Conservation (phyloP, 2,888 invertebrate species). For the Mesochorus sp. region DNA sequence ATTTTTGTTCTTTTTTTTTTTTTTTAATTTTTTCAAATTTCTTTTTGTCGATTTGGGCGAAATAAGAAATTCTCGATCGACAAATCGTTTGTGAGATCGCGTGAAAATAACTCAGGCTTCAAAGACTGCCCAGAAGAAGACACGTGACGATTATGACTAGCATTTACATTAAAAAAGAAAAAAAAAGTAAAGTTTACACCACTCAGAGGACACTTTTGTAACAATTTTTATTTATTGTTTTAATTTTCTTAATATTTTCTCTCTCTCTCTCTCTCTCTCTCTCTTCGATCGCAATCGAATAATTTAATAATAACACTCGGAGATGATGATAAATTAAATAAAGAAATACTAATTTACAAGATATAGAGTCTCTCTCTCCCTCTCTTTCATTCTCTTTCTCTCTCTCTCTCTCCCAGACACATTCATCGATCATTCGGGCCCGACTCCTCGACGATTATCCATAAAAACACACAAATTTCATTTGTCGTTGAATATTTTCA, state of each 20-base stretch:
- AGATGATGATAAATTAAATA: constrained; percentile 62
- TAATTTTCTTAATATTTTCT: constrained; percentile 2
- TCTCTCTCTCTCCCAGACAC: constrained; percentile 1
- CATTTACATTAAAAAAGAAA: constrained; percentile 72
- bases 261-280: neutral
- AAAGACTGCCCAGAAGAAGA: constrained; percentile 65
- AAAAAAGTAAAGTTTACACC: constrained; percentile 7
- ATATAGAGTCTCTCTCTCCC: constrained; percentile 46
- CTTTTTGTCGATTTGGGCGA: too few relatives aligned
- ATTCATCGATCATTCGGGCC: constrained; percentile 10
- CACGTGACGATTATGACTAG: constrained; percentile 76
- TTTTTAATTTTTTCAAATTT: too few relatives aligned
- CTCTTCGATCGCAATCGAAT: constrained; percentile 48
- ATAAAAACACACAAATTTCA: too few relatives aligned
- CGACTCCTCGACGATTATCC: constrained; percentile 21
- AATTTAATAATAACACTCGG: constrained; percentile 56
- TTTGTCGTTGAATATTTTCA: too few relatives aligned
- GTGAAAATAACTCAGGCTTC: too few relatives aligned
- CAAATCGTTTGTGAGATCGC: constrained; percentile 48
- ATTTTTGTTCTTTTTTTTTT: too few relatives aligned
- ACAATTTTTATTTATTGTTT: constrained; percentile 2
- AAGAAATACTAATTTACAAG: constrained; percentile 61
- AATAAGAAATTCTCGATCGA: constrained; percentile 19
- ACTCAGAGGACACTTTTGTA: constrained; percentile 30
- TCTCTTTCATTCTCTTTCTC: constrained; percentile 30